Percentiles rank a stretch among this genome's conserved stretches.
Evolutionary conservation across 2,113 vertebrate species (phyloP).

Genomic region (Porphyrio hochstetteri): DNA sequence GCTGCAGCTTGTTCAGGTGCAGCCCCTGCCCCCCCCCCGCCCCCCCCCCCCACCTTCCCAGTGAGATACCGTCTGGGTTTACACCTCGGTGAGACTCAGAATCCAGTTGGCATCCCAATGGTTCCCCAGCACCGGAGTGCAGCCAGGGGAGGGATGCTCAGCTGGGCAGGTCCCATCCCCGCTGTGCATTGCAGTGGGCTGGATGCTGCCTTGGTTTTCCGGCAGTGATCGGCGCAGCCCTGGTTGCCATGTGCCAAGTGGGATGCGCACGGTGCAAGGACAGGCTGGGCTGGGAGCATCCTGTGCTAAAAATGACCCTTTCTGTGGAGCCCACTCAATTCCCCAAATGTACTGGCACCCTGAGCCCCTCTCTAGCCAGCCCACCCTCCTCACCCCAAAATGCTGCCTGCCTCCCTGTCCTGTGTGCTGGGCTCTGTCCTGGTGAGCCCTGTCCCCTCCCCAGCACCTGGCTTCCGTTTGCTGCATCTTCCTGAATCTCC

Average conservation of each 20-base stretch:
- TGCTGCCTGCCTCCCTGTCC: no score
- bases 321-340: neutral
- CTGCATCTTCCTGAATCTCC: fast-evolving
- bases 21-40: neutral
- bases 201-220: neutral
- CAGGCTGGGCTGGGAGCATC: neutral
- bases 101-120: neutral
- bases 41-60: no score
- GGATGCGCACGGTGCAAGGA: fast-evolving
- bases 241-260: fast-evolving
- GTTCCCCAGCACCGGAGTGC: neutral
- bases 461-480: neutral
- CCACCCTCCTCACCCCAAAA: neutral
- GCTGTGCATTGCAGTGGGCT: fast-evolving
- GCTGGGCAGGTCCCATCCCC: neutral
- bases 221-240: neutral
- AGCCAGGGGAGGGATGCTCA: neutral
- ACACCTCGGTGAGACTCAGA: neutral
- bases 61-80: fast-evolving
- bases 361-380: neutral
- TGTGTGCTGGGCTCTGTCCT: neutral
- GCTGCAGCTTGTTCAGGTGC: neutral
- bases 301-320: neutral
- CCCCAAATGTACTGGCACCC: neutral
- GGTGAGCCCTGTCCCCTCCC: neutral